Evolutionary conservation across 2,888 invertebrate genomes (phyloP).

Genomic region (Agrilus mali): DNA sequence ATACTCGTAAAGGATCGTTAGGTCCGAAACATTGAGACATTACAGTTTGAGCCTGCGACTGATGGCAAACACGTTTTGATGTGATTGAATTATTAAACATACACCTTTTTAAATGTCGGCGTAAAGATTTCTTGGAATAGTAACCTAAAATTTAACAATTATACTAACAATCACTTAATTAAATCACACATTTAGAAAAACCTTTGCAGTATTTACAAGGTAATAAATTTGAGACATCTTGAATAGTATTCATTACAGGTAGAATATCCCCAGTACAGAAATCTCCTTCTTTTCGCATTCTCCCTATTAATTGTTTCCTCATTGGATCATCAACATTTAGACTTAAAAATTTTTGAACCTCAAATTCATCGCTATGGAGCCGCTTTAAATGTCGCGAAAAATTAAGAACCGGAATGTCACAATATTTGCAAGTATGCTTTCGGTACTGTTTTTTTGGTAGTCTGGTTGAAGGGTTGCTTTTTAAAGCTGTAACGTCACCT

Average conservation of each 20-base stretch:
- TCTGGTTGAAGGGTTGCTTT: too few relatives aligned
- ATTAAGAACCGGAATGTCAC: conserved; percentile 3
- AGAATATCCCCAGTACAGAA: conserved; percentile 5
- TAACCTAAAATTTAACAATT: conserved; percentile 4
- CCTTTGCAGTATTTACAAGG: conserved; percentile 3
- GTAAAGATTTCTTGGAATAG: conserved; percentile 8
- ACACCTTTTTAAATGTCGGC: conserved; percentile 10
- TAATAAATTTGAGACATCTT: conserved; percentile 3
- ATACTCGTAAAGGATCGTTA: too few relatives aligned
- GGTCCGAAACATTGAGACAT: conserved; percentile 11
- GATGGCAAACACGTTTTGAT: conserved; percentile 5
- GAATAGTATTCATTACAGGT: conserved; percentile 3
- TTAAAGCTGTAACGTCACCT: too few relatives aligned
- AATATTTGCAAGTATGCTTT: not conserved
- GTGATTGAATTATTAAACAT: conserved; percentile 6
- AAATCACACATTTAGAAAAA: too few relatives aligned
- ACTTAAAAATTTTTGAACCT: conserved; percentile 4
- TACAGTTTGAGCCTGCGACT: conserved; percentile 7
- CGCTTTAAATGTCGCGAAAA: conserved; percentile 7
- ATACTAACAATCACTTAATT: too few relatives aligned
- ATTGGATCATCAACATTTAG: conserved; percentile 4
- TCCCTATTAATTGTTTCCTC: conserved; percentile 10
- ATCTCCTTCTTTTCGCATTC: conserved; percentile 8
- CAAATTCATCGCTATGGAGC: conserved; percentile 6
- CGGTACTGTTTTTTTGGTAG: too few relatives aligned